Evolutionary conservation across 1,140 invertebrate genomes (phyloP).

Genomic region (Aphaenogaster floridana): DNA sequence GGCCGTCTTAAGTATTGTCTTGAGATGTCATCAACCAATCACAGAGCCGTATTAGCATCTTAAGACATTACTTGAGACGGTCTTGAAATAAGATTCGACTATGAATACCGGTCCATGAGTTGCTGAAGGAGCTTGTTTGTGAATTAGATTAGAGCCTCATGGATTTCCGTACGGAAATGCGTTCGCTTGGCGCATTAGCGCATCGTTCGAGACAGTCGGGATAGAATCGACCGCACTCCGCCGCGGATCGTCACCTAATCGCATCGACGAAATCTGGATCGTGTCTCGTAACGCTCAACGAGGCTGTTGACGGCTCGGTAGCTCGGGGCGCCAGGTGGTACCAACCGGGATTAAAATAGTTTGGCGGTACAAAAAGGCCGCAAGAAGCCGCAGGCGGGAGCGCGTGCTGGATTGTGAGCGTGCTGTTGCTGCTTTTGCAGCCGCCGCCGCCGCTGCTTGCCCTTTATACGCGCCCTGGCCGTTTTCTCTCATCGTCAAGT

Average conservation of each 20-base stretch:
- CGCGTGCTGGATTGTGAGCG: constrained; percentile 14
- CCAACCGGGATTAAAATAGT: constrained; percentile 72
- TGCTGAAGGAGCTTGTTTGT: neutral
- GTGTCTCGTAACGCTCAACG: constrained; percentile 59
- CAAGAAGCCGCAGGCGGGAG: neutral
- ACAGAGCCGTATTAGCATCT: no score
- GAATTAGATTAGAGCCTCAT: neutral
- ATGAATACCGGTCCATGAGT: no score
- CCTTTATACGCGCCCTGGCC: neutral
- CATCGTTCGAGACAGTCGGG: neutral
- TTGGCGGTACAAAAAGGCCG: constrained; percentile 51
- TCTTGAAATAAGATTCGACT: no score
- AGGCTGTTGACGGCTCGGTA: constrained; percentile 55
- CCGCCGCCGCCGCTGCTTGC: neutral
- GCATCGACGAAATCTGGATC: constrained; percentile 59
- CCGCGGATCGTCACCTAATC: constrained; percentile 45
- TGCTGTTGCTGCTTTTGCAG: constrained; percentile 4
- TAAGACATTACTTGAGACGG: no score
- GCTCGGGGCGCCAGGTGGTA: constrained; percentile 62
- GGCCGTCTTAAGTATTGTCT: no score
- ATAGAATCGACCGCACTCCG: constrained; percentile 7
- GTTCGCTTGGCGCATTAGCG: neutral
- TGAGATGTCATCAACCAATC: no score
- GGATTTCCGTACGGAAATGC: neutral
- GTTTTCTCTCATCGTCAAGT: constrained; percentile 49